Conservation (phyloP, 2,113 vertebrate genomes). For the Charina bottae region DNA sequence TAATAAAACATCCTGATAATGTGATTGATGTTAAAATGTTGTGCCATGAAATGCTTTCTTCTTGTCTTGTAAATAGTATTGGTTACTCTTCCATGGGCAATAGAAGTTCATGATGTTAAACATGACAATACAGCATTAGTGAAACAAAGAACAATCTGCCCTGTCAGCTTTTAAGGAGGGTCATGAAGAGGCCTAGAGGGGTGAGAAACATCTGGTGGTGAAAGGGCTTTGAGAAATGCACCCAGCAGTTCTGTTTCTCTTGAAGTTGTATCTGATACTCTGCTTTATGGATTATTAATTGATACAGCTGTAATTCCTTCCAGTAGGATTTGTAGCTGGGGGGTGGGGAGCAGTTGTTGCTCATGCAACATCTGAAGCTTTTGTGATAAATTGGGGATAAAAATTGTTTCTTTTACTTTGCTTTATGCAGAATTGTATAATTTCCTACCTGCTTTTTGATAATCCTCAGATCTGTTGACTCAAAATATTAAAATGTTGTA, state of each 20-base stretch:
- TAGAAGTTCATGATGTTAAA: neutral
- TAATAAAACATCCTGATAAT: neutral
- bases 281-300: constrained; percentile 23
- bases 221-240: constrained; percentile 6
- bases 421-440: neutral
- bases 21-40: neutral
- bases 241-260: neutral
- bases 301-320: neutral
- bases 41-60: neutral
- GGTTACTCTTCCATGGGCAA: neutral
- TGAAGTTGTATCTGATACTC: constrained; percentile 29
- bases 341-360: neutral
- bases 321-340: neutral
- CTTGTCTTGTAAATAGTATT: neutral
- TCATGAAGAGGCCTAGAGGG: neutral
- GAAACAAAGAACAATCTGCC: neutral
- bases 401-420: neutral
- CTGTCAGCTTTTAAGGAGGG: constrained; percentile 3
- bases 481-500: neutral
- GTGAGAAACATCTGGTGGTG: neutral
- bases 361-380: neutral
- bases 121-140: neutral
- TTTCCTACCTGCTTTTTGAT: neutral
- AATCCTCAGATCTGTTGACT: neutral
- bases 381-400: neutral